Base-by-base conservation (phyloP, 2,888 invertebrate genomes). In the Sesamia inferens region DNA sequence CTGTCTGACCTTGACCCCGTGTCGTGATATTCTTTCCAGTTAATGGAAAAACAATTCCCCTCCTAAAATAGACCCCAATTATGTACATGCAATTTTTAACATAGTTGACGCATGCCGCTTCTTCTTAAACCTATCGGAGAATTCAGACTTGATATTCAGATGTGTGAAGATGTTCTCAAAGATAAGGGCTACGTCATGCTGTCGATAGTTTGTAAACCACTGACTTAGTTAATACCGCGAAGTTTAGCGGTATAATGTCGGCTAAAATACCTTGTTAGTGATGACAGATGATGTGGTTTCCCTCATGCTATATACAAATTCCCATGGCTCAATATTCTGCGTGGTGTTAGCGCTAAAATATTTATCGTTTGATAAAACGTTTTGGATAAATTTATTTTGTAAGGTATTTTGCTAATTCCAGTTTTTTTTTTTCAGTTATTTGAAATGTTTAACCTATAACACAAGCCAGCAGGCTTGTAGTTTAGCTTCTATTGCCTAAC, bases 191-290 rank as follows among this genome's bases (percentile, higher is more conserved):
- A 11, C 65, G 67, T 77, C 74, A 73, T 8, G 14, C 14, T 19
- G 5, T 0, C 24, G 31, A 42, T 44, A 78, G 65, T 65, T 78
- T 82, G 71, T 54, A 71, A 65, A 47, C 0, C 71, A 39, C 19
- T 66, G 65, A 57, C 57, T 70, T 63, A 8, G 82, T 57, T 69
- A 76, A 81, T 77, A 82, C 61, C 31, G 42, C 7, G 16, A 63
- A 67, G 55, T 78, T 73, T 75, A 71, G 77, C 63, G 62, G 47
- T 64, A 42, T 74, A 42, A 81, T 71, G 68, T 71, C 10, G 42
- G 66, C 77, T 67, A 39, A 71, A 84, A 76, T 84, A 84, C 67
- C 68, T 75, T 81, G 66, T 81, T 84, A 81, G 81, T 76, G 51
- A 76, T 81, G 81, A 81, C 77, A 68, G 66, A 81, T 67, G 77